Conservation (phyloP, 92 coral and sea anemone genomes). For the Palythoa caribaeorum region DNA sequence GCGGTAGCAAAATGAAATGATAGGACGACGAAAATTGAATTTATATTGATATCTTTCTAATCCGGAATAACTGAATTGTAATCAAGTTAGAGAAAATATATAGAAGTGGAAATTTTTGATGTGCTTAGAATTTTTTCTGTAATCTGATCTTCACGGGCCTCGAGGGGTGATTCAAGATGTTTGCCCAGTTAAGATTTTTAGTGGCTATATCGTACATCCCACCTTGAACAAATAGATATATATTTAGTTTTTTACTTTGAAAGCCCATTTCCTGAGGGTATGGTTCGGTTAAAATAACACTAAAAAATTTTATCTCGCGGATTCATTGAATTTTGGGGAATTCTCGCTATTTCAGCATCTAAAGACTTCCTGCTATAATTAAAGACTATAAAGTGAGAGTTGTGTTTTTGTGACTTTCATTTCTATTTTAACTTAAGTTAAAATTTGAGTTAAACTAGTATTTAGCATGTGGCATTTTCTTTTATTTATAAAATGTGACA, state of each 20-base stretch:
- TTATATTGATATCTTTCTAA: background rate
- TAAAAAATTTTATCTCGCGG: background rate
- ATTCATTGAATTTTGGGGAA: background rate
- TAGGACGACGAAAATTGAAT: background rate
- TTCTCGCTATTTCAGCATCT: background rate
- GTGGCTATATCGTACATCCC: slow-evolving; percentile 33
- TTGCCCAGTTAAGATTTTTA: background rate
- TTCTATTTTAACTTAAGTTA: background rate
- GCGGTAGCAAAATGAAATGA: background rate
- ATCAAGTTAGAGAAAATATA: background rate
- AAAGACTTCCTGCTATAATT: background rate
- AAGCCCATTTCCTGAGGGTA: slow-evolving; percentile 12
- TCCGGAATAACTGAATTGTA: background rate
- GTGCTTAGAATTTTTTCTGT: slow-evolving; percentile 8
- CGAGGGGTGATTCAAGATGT: slow-evolving; percentile 6
- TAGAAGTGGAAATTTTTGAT: background rate
- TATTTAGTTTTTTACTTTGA: background rate
- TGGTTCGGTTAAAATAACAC: background rate
- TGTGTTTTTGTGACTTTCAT: background rate
- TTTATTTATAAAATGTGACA: slow-evolving; percentile 22
- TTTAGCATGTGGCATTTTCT: slow-evolving; percentile 12
- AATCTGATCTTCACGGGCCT: background rate
- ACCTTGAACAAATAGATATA: slow-evolving; percentile 46
- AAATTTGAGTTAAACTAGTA: background rate
- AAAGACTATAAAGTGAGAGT: background rate